A percentile compares a stretch with the other conserved stretches of the same genome.
Evolutionary conservation across 2,888 invertebrate genomes (phyloP).

Genomic region (Vanessa cardui): DNA sequence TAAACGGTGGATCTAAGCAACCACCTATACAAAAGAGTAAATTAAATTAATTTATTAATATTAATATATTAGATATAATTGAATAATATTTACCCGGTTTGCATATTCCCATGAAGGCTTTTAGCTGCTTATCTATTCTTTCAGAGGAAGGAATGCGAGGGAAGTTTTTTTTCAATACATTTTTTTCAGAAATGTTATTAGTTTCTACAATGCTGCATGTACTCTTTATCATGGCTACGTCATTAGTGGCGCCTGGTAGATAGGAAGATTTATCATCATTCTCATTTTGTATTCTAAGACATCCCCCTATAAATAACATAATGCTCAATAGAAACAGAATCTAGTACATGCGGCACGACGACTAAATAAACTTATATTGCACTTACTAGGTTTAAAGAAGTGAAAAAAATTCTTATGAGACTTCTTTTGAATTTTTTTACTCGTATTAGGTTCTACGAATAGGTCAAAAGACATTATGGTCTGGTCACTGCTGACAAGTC

Average conservation of each 20-base stretch:
- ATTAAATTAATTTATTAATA: background rate
- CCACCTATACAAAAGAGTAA: conserved; percentile 56
- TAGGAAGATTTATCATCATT: conserved; percentile 59
- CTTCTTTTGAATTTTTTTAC: conserved; percentile 51
- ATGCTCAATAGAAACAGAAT: background rate
- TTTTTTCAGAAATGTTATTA: conserved; percentile 37
- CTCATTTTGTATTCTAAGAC: conserved; percentile 55
- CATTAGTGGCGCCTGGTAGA: conserved; percentile 43
- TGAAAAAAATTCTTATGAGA: conserved; percentile 53
- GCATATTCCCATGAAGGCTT: conserved; percentile 64
- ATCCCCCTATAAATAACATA: conserved; percentile 52
- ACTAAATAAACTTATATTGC: conserved; percentile 4
- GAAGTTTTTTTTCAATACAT: conserved; percentile 48
- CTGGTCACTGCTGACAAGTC: conserved; percentile 64
- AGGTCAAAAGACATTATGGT: conserved; percentile 72
- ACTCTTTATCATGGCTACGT: conserved; percentile 44
- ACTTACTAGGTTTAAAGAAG: conserved; percentile 51
- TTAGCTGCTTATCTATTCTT: conserved; percentile 43
- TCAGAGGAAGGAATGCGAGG: conserved; percentile 35
- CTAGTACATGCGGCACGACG: background rate
- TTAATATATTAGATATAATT: conserved; percentile 2
- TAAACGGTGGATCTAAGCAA: conserved; percentile 71
- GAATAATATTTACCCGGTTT: conserved; percentile 61
- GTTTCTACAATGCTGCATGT: conserved; percentile 38
- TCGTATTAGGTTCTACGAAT: conserved; percentile 56